Percentiles rank a stretch among this genome's conserved stretches.
Evolutionary conservation across 2,113 vertebrate species (phyloP).

Genomic region (Barbus barbus): DNA sequence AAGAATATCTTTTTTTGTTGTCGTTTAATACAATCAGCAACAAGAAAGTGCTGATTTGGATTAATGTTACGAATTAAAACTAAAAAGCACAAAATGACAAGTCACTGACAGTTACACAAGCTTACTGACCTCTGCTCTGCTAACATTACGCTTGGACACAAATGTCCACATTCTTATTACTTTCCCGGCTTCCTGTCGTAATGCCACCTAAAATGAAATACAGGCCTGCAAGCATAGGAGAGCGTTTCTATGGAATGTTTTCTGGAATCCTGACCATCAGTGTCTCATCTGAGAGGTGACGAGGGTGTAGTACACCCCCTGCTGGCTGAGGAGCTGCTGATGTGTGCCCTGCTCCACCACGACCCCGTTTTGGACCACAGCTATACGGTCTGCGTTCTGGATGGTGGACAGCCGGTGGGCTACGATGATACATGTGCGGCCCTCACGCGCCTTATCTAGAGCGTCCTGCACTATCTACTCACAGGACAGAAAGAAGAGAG

Average conservation of each 20-base stretch:
- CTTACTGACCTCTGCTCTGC: neutral
- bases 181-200: neutral
- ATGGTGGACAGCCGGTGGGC: conserved; percentile 93
- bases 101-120: neutral
- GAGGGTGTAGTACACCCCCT: conserved; percentile 84
- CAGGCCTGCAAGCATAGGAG: neutral
- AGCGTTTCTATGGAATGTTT: neutral
- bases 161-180: neutral
- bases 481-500: neutral
- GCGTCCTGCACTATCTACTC: conserved; percentile 91
- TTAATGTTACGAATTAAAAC: neutral
- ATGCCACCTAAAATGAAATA: neutral
- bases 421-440: conserved; percentile 90
- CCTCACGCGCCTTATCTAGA: conserved; percentile 86
- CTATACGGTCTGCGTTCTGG: conserved; percentile 88
- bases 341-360: conserved; percentile 87
- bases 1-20: neutral
- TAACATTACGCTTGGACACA: neutral
- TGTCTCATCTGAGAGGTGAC: conserved; percentile 80
- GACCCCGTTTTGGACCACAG: conserved; percentile 81
- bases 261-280: neutral
- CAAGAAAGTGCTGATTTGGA: neutral
- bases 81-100: neutral
- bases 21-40: neutral
- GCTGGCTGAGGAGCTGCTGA: conserved; percentile 85